Evolutionary conservation across 1,140 invertebrate genomes (phyloP).

Genomic region (Brachionus manjavacas): DNA sequence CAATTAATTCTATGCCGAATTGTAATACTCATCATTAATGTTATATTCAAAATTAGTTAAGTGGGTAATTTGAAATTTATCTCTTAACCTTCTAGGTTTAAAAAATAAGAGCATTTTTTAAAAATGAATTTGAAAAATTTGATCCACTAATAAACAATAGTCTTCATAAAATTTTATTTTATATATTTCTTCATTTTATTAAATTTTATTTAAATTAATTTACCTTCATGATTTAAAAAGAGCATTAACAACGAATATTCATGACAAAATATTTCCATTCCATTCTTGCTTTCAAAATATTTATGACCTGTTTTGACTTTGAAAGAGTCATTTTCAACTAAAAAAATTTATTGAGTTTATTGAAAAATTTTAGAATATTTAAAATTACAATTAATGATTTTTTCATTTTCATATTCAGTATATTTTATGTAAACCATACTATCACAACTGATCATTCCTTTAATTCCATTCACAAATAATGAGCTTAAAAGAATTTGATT

Average conservation of each 20-base stretch:
- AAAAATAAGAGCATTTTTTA: too few relatives aligned
- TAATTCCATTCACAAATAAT: background rate
- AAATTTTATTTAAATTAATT: too few relatives aligned
- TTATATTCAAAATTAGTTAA: too few relatives aligned
- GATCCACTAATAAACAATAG: background rate
- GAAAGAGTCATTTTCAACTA: background rate
- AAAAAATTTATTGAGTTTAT: background rate
- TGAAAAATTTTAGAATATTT: background rate
- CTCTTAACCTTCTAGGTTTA: too few relatives aligned
- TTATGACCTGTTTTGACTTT: background rate
- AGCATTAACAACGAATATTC: background rate
- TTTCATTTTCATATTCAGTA: background rate
- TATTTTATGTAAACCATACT: background rate
- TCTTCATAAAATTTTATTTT: background rate
- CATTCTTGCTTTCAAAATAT: background rate
- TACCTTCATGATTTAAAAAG: background rate
- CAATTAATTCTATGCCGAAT: too few relatives aligned
- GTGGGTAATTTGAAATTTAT: too few relatives aligned
- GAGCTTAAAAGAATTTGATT: background rate
- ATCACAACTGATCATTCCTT: background rate
- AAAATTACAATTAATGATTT: background rate
- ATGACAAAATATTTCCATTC: background rate
- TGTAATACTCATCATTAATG: too few relatives aligned
- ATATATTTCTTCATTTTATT: background rate
- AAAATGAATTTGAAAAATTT: too few relatives aligned